Evolutionary conservation across 2,888 invertebrate genomes (phyloP).

Genomic region (Orchesella flavescens): DNA sequence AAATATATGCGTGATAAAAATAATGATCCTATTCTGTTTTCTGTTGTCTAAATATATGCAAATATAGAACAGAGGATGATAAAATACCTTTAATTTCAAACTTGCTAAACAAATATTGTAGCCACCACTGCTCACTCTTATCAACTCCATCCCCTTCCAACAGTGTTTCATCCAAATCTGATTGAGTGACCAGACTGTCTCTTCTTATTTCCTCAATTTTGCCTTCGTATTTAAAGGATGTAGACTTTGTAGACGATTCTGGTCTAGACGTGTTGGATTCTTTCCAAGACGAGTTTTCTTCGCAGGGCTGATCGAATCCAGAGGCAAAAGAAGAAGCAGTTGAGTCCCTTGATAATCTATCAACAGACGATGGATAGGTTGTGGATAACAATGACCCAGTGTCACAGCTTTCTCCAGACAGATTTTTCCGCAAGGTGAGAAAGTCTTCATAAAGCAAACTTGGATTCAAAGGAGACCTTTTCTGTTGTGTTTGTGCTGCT

Average conservation of each 20-base stretch:
- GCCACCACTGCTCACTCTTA: constrained; percentile 64
- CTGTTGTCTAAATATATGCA: neutral
- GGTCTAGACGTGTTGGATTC: constrained; percentile 36
- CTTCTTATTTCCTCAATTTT: constrained; percentile 16
- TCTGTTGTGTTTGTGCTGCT: neutral
- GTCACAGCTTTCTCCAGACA: constrained; percentile 54
- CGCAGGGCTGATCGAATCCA: constrained; percentile 74
- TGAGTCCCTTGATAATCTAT: constrained; percentile 64
- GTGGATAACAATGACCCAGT: constrained; percentile 41
- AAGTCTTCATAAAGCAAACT: constrained; percentile 7
- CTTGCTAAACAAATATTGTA: constrained; percentile 69
- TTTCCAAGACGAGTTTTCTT: constrained; percentile 62
- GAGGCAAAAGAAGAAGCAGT: constrained; percentile 64
- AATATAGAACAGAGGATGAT: neutral
- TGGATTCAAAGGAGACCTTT: neutral
- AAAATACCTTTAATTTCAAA: constrained; percentile 63
- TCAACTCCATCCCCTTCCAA: constrained; percentile 28
- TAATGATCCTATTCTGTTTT: neutral
- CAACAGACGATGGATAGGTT: constrained; percentile 65
- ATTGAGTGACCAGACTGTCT: constrained; percentile 9
- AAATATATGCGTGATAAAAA: neutral
- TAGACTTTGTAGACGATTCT: constrained; percentile 23
- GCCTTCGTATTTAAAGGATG: constrained; percentile 47
- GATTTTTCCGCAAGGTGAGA: constrained; percentile 24
- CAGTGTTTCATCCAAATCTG: constrained; percentile 35